These are phyloP conservation scores for Spinus olivaceus DNA, from an alignment of 2,797 vertebrate genomes.

Conservation along the genomic window DNA sequence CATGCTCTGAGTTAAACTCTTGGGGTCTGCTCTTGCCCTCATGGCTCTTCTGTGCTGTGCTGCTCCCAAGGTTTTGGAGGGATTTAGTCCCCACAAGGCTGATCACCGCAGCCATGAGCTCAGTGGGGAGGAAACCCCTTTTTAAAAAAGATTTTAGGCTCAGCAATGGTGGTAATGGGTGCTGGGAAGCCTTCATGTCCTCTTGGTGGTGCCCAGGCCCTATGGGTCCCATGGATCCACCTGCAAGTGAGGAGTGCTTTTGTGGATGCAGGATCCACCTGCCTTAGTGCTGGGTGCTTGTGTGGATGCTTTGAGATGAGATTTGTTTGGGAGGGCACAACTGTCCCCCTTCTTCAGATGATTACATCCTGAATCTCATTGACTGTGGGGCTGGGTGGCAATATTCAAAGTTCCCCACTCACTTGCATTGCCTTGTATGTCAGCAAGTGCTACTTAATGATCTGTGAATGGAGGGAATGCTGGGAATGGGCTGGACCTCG, in stretches of 20 bases:
- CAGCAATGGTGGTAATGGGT: accelerated
- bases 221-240: accelerated
- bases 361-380: background rate
- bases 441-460: slow-evolving; percentile 51
- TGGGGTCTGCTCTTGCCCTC: background rate
- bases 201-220: background rate
- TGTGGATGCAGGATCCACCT: no score
- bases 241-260: no score
- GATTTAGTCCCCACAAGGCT: background rate
- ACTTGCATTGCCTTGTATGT: slow-evolving; percentile 50
- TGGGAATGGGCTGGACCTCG: slow-evolving; percentile 43
- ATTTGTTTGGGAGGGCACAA: background rate
- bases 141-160: background rate
- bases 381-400: background rate
- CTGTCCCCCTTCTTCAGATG: background rate
- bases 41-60: background rate
- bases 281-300: accelerated
- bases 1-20: accelerated
- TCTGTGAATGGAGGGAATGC: slow-evolving; percentile 67
- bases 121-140: background rate
- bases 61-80: background rate
- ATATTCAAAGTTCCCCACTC: slow-evolving; percentile 43
- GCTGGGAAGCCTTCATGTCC: background rate
- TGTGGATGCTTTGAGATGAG: background rate
- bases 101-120: background rate